Base-by-base conservation (phyloP, 2,113 vertebrate species). In the Seriola quinqueradiata region DNA sequence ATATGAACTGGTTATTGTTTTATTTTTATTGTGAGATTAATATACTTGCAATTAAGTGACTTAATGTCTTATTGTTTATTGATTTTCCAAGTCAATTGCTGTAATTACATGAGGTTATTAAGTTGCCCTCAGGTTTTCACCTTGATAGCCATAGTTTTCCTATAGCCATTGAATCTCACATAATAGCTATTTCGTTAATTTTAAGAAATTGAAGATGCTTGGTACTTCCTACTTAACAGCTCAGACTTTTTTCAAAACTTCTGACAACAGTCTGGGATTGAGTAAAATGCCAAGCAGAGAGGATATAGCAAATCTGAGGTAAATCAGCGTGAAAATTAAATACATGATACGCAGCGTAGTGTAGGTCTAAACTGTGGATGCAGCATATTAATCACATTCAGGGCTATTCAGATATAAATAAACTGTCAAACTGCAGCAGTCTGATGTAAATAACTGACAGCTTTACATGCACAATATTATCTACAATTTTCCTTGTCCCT, bases 241-340 rank as follows among this genome's bases (percentile, higher is more conserved):
- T 67, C 40, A 36, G 19, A 10, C 40, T 25, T 25, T 25, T 21
- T 44, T 0, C 2, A n/a, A 25, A 48, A 12, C 4, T 48, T 68
- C 25, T 50, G 48, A 54, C 21, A 32, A 14, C 5, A 14, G 17
- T 34, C 19, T 38, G 6, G 8, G 9, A 42, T n/a, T 0, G 5
- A 16, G 25, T 52, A 4, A 28, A 10, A 55, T 67, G 57, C 48
- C 9, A 36, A 25, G 10, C 36, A 9, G 16, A 25, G 69, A 69
- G 68, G 19, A 78, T 38, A 46, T n/a, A 4, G 21, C 55, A 74
- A 54, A 14, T 36, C 21, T 25, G 8, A 23, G 32, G 25, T 63
- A 36, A 44, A 65, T 38, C 73, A 40, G 21, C 4, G 1, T 44
- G 46, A 66, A 61, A 23, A 63, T 63, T 79, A 25, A 72, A 64